Evolutionary conservation across 92 coral and sea anemone genomes (phyloP), one percentile per base, ranked within the genome.

Genomic region (Bergia puertoricense): DNA sequence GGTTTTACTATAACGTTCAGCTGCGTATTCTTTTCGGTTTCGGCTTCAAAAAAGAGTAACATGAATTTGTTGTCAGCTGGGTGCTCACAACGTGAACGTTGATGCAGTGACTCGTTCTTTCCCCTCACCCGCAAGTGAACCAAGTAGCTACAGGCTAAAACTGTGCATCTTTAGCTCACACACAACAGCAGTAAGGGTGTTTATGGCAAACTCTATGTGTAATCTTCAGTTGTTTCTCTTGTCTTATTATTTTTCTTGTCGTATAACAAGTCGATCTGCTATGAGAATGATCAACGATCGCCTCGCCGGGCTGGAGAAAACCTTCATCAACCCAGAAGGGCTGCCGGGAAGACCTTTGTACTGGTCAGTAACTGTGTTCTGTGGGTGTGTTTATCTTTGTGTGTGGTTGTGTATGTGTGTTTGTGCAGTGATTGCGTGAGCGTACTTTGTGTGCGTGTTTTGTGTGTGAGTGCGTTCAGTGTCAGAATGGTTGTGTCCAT

Each of bases 311-410:
- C 78, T 95, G 77, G 98, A 95, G 85, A 95, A 95, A 86, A 91
- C 94, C 74, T 95, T 95, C 67, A 71, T 93, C 43, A 95, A 95
- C 82, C 86, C 93, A 30, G 98, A 91, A 22, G 98, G 98, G 15
- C 89, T 95, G 50, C 98, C 98, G 4, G 94, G 93, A 88, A 86
- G 98, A 54, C 98, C 98, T 74, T 81, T 95, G 48, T 95, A 95
- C 89, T 95, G 98, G 98, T 95, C 77, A 54, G 94, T 38, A 10
- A 38, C 46, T 36, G 16, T 59, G 76, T 51, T 30, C 30, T 79
- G 11, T 57, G 9, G 4, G 48, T 76, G 79, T 16, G 30, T 41
- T 2, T 42, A n/a, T 42, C 11, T 15, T 7, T 18, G 23, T 8
- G 18, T 56, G 23, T 36, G 43, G 2, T 36, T 30, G 43, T 15